These are phyloP conservation scores for Listrodromus nycthemerus DNA, from an alignment of 2,888 invertebrate species.

Conservation along the genomic window DNA sequence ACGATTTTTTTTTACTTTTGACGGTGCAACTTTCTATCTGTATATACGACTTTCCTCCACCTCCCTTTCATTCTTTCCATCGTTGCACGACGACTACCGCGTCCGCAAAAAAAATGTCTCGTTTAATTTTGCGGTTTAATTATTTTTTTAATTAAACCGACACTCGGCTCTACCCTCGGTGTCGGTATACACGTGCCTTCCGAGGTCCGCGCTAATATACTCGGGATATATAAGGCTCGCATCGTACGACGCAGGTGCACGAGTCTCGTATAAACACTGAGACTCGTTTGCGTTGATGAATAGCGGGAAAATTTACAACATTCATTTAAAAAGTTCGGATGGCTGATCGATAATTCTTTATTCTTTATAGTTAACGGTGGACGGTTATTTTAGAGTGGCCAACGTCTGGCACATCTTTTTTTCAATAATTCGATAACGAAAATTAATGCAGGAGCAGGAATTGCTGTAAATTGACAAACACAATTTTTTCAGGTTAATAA, in stretches of 20 bases:
- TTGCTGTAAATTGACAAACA: no score
- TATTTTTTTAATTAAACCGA: slow-evolving; percentile 82
- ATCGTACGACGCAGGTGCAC: slow-evolving; percentile 30
- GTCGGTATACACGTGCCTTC: slow-evolving; percentile 20
- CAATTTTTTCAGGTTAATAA: no score
- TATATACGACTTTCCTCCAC: slow-evolving; percentile 7
- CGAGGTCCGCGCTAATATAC: slow-evolving; percentile 4
- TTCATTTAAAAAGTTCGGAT: not conserved
- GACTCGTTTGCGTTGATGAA: slow-evolving; percentile 21
- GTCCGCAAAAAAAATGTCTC: slow-evolving; percentile 63
- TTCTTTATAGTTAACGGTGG: not conserved
- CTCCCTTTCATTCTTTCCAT: slow-evolving; percentile 9
- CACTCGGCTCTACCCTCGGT: slow-evolving; percentile 39
- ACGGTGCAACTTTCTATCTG: slow-evolving; percentile 34
- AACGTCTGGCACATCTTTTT: not conserved
- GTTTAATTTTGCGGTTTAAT: slow-evolving; percentile 83
- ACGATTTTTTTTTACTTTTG: slow-evolving; percentile 22
- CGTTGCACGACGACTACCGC: slow-evolving; percentile 35
- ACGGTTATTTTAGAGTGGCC: not conserved
- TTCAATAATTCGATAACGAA: not conserved
- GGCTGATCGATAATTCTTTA: not conserved
- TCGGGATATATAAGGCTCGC: not conserved
- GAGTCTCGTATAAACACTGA: slow-evolving; percentile 7
- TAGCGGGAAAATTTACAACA: not conserved
- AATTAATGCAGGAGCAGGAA: not conserved